Conservation (phyloP, 2,888 invertebrate species). For the Lepidocyrtoides sp. region DNA sequence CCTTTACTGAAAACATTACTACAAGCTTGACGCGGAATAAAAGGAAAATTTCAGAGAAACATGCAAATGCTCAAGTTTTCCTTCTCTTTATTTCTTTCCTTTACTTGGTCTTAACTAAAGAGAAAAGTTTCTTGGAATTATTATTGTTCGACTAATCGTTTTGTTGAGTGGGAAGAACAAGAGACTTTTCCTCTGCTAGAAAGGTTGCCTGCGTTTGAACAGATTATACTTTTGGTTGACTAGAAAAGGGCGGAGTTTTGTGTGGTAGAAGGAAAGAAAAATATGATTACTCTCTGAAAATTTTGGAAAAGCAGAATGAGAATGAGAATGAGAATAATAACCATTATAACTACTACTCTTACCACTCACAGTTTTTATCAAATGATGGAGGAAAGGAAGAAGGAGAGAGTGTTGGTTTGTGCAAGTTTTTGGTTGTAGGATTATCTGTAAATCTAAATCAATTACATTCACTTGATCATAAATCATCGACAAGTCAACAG, state of each 20-base stretch:
- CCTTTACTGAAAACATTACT: not conserved
- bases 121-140: conserved; percentile 38
- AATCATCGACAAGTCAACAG: conserved; percentile 85
- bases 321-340: no score
- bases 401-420: not conserved
- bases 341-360: not conserved
- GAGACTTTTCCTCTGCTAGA: not conserved
- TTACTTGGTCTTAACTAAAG: not conserved
- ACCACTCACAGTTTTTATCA: not conserved
- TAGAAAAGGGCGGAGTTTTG: conserved; percentile 64
- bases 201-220: not conserved
- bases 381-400: not conserved
- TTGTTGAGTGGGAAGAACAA: no score
- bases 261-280: no score
- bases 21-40: not conserved
- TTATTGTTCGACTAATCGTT: conserved; percentile 57
- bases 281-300: no score
- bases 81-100: not conserved
- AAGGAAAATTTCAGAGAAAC: conserved; percentile 10
- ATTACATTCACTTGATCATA: conserved; percentile 85
- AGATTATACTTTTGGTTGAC: conserved; percentile 62
- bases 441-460: conserved; percentile 85
- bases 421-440: conserved; percentile 73
- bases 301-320: no score
- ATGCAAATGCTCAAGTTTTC: conserved; percentile 64